Percentiles rank a stretch among this genome's conserved stretches.
Conservation (phyloP, 2,113 vertebrate genomes). For the Lepisosteus oculatus region DNA sequence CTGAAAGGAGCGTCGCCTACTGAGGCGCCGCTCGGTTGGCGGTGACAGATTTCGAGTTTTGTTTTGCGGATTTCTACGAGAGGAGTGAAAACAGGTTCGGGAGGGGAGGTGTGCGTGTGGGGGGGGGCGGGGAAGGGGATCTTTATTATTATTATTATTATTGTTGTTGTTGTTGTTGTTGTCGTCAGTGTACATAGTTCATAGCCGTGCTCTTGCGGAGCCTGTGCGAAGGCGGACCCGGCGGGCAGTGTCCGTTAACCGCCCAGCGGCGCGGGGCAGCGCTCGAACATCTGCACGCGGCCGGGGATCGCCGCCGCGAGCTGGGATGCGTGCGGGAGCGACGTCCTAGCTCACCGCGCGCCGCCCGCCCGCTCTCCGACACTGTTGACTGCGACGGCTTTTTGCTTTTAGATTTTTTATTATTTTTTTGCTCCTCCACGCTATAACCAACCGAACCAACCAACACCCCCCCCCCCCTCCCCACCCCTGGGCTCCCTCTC, state of each 20-base stretch:
- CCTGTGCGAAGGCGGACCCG: too few species aligned
- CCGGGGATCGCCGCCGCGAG: too few species aligned
- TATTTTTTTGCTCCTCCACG: constrained; percentile 26
- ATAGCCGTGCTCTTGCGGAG: too few species aligned
- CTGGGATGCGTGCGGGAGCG: too few species aligned
- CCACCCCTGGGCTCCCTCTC: constrained; percentile 9
- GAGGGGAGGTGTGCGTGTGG: neutral
- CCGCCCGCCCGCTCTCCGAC: too few species aligned
- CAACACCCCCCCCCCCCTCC: neutral
- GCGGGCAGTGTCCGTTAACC: too few species aligned
- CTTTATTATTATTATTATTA: neutral
- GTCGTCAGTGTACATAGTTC: too few species aligned
- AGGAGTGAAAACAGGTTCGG: neutral
- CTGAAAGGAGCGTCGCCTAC: neutral
- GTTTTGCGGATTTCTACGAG: neutral
- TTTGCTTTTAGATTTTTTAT: neutral
- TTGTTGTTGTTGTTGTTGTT: too few species aligned
- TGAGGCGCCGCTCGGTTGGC: neutral
- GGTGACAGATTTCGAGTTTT: neutral
- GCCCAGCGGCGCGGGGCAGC: too few species aligned
- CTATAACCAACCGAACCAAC: constrained; percentile 11
- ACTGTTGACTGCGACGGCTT: neutral
- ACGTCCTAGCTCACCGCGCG: too few species aligned
- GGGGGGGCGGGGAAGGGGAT: neutral
- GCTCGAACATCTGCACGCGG: too few species aligned